These are phyloP conservation scores for Myotis daubentonii DNA, from an alignment of 2,797 vertebrate species.

Conservation along the genomic window DNA sequence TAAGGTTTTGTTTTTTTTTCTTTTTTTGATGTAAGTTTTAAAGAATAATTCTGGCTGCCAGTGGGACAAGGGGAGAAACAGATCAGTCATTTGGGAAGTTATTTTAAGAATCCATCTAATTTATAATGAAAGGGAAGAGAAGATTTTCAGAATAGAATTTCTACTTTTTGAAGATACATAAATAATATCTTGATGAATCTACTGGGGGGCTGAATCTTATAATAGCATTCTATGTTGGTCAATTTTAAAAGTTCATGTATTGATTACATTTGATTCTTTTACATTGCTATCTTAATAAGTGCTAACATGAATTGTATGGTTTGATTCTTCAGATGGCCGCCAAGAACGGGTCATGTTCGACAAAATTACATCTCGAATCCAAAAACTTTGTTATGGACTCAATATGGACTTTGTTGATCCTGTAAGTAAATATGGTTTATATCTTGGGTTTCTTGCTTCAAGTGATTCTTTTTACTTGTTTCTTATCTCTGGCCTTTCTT, in stretches of 20 bases:
- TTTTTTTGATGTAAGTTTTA: constrained; percentile 25
- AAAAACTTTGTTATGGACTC: constrained; percentile 98
- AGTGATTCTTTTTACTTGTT: neutral
- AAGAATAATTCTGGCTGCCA: neutral
- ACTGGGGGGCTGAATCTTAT: neutral
- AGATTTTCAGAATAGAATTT: neutral
- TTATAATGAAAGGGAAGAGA: neutral
- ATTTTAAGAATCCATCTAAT: neutral
- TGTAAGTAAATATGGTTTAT: constrained; percentile 83
- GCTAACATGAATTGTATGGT: neutral
- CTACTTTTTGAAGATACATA: constrained; percentile 47
- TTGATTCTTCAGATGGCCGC: constrained; percentile 91
- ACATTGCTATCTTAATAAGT: neutral
- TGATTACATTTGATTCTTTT: constrained; percentile 2
- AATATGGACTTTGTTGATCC: constrained; percentile 98
- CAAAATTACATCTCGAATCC: constrained; percentile 98
- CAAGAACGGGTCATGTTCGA: constrained; percentile 99
- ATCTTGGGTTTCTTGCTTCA: neutral
- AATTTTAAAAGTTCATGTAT: neutral
- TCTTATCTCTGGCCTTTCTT: neutral
- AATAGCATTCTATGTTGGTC: neutral
- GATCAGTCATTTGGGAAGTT: constrained; percentile 16
- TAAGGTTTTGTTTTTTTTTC: neutral
- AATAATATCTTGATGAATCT: constrained; percentile 32
- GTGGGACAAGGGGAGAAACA: neutral